Evolutionary conservation across 2,888 invertebrate species (phyloP).

Genomic region (Eupithecia exiguata): DNA sequence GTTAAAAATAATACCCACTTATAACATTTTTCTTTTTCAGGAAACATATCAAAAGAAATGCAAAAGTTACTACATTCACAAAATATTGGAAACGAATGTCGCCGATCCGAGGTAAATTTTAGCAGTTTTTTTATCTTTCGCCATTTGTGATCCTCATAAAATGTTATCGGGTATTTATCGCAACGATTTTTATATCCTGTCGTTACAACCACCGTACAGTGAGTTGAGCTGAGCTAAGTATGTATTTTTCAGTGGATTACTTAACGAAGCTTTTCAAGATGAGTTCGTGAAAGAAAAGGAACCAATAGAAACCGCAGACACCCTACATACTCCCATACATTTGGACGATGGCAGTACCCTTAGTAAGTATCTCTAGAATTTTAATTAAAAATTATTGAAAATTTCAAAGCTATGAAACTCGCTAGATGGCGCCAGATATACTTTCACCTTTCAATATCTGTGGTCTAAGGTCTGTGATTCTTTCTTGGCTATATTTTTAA

Average conservation of each 20-base stretch:
- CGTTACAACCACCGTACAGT: background rate
- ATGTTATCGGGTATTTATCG: background rate
- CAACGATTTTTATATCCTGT: background rate
- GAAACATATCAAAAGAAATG: constrained; percentile 90
- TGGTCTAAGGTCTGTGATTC: background rate
- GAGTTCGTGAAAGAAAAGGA: constrained; percentile 62
- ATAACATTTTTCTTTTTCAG: constrained; percentile 68
- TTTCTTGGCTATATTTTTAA: background rate
- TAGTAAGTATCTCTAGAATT: constrained; percentile 59
- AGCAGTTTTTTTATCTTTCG: background rate
- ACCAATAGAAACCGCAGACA: constrained; percentile 61
- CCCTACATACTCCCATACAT: constrained; percentile 69
- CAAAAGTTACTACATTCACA: constrained; percentile 86
- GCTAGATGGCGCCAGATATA: background rate
- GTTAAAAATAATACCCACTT: no score
- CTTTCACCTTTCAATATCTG: background rate
- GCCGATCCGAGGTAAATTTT: constrained; percentile 77
- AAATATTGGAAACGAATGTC: constrained; percentile 74
- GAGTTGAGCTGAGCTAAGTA: background rate
- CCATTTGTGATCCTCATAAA: background rate
- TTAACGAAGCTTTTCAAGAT: constrained; percentile 73
- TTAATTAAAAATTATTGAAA: background rate
- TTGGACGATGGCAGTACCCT: constrained; percentile 74
- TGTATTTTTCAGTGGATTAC: constrained; percentile 64
- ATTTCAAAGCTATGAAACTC: background rate